These are phyloP conservation scores for Tipula vernalis DNA, from an alignment of 2,888 invertebrate species.

Conservation along the genomic window DNA sequence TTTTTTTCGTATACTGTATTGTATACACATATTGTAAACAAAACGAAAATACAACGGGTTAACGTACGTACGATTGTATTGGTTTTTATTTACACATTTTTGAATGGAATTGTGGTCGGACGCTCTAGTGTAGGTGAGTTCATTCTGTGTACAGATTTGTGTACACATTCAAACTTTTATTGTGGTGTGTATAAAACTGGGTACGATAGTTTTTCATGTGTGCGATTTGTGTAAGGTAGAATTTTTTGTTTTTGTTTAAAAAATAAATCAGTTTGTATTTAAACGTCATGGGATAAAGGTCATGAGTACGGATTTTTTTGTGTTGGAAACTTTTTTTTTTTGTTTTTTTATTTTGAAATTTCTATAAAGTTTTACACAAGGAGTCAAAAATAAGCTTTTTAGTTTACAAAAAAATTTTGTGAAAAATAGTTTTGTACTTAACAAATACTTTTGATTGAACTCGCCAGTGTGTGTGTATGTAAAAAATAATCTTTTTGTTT, in stretches of 20 bases:
- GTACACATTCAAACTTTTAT: not conserved
- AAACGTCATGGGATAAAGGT: constrained; percentile 9
- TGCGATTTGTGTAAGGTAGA: not conserved
- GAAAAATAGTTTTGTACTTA: not conserved
- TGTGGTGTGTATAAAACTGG: not conserved
- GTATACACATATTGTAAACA: not conserved
- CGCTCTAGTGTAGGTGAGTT: not conserved
- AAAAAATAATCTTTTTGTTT: not conserved
- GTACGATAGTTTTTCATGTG: not conserved
- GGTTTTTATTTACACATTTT: not conserved
- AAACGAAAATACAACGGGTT: not conserved
- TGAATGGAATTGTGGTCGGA: not conserved
- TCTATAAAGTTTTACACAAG: not conserved
- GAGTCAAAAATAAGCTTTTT: not conserved
- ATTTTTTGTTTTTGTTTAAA: not conserved
- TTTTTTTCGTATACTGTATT: not conserved
- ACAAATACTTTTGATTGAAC: not conserved
- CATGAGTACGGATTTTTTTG: not conserved
- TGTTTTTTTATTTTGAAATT: not conserved
- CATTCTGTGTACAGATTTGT: not conserved
- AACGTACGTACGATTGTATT: not conserved
- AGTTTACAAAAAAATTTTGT: not conserved
- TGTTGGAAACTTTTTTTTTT: not conserved
- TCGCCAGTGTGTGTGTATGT: not conserved
- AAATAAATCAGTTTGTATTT: not conserved